These are phyloP conservation scores for Odontesthes bonariensis DNA, from an alignment of 2,113 vertebrate genomes.

Conservation along the genomic window DNA sequence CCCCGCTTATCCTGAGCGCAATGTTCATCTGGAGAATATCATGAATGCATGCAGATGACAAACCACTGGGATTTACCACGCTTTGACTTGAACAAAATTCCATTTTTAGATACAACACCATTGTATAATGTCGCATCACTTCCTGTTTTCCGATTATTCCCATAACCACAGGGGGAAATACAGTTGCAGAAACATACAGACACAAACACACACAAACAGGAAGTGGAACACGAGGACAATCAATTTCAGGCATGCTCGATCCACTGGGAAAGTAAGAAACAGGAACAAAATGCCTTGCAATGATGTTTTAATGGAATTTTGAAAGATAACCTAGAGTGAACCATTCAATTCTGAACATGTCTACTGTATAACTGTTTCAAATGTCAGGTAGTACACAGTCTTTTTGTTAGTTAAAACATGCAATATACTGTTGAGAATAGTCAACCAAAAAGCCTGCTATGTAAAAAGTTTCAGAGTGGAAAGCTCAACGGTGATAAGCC, in stretches of 20 bases:
- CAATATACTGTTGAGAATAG: slow-evolving; percentile 79
- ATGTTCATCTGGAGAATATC: too few species aligned
- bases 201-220: slow-evolving; percentile 33
- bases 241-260: slow-evolving; percentile 70
- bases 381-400: slow-evolving; percentile 77
- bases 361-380: slow-evolving; percentile 74
- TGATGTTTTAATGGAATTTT: slow-evolving; percentile 86
- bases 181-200: slow-evolving; percentile 18
- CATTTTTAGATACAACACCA: slow-evolving; percentile 75
- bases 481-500: slow-evolving; percentile 61
- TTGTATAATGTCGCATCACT: slow-evolving; percentile 60
- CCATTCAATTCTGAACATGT: slow-evolving; percentile 75
- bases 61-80: slow-evolving; percentile 19
- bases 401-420: slow-evolving; percentile 83
- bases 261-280: slow-evolving; percentile 78
- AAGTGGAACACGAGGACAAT: slow-evolving; percentile 47
- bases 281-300: slow-evolving; percentile 82
- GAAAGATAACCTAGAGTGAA: slow-evolving; percentile 81
- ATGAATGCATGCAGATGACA: neutral
- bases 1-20: too few species aligned
- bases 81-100: slow-evolving; percentile 69
- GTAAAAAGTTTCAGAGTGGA: slow-evolving; percentile 55
- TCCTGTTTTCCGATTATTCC: slow-evolving; percentile 67
- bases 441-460: slow-evolving; percentile 71
- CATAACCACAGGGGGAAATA: slow-evolving; percentile 53